phyloP scores from a whole-genome alignment of 2,113 vertebrate species.

The Dascyllus trimaculatus region DNA sequence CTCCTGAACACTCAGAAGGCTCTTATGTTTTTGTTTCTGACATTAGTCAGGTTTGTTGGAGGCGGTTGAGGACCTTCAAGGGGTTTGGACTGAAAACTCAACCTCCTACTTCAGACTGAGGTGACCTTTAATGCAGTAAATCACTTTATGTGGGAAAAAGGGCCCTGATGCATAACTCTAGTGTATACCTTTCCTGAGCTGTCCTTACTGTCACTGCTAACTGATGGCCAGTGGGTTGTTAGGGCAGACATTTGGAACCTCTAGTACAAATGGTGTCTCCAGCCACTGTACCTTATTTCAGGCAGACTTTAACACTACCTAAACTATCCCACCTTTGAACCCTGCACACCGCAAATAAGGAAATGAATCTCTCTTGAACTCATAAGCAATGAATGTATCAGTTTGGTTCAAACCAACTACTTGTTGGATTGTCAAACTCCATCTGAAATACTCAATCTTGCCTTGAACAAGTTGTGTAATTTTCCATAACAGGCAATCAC shows the following conservation, averaged over 20 bases:
- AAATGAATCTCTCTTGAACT: not conserved
- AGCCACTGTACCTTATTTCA: constrained; percentile 7
- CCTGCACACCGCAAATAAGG: fast-evolving
- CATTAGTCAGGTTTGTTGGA: constrained; percentile 42
- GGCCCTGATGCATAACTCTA: constrained; percentile 15
- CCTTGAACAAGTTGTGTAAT: not conserved
- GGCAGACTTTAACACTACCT: constrained; percentile 1
- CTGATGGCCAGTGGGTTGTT: constrained; percentile 3
- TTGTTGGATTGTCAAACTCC: not conserved
- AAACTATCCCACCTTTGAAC: not conserved
- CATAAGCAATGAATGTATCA: fast-evolving
- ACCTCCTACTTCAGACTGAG: constrained; percentile 49
- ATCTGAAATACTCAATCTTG: not conserved
- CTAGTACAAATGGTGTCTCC: not conserved
- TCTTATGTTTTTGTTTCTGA: constrained; percentile 25
- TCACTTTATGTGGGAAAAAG: constrained; percentile 41
- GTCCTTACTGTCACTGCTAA: constrained; percentile 10
- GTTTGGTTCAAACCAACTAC: not conserved
- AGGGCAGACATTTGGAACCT: not conserved
- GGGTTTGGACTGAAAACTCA: constrained; percentile 14
- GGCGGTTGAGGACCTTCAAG: constrained; percentile 22
- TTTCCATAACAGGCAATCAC: not conserved
- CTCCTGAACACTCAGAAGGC: constrained; percentile 7
- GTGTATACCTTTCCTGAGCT: constrained; percentile 14
- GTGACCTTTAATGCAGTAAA: constrained; percentile 41